These are phyloP conservation scores for Naja naja DNA, from an alignment of 2,113 vertebrate genomes.

Conservation along the genomic window DNA sequence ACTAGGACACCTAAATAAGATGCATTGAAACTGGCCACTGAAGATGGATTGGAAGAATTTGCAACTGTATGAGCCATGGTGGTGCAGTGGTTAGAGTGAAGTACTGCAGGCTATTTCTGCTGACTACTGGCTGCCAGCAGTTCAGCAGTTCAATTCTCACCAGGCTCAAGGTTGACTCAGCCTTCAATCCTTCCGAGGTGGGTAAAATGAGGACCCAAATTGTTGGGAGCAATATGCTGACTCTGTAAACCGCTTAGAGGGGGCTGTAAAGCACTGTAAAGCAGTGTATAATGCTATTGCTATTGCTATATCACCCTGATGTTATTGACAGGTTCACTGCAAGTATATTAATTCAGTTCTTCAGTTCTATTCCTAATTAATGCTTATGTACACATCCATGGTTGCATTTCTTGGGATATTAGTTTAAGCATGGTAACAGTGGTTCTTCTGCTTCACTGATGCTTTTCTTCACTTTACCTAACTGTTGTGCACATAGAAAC, in stretches of 20 bases:
- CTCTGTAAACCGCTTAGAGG: too few species aligned
- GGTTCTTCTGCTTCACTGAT: not conserved
- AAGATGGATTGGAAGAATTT: not conserved
- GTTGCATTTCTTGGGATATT: not conserved
- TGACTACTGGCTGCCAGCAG: too few species aligned
- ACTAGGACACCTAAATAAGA: not conserved
- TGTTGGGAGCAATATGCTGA: too few species aligned
- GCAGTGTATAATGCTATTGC: too few species aligned
- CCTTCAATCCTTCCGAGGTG: too few species aligned
- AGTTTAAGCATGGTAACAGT: too few species aligned
- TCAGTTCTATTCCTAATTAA: not conserved
- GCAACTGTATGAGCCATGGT: not conserved
- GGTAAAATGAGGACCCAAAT: too few species aligned
- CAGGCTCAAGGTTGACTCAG: too few species aligned
- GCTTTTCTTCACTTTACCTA: not conserved
- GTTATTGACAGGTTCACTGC: not conserved
- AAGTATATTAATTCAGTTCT: not conserved
- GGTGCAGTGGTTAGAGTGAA: too few species aligned
- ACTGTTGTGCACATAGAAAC: not conserved
- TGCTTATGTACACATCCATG: not conserved
- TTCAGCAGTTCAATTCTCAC: too few species aligned
- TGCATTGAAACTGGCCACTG: not conserved
- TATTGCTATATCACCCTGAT: not conserved
- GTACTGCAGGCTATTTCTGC: too few species aligned
- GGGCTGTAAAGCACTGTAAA: too few species aligned